Base-by-base conservation (phyloP, 2,797 vertebrate species). In the Cuculus canorus region DNA sequence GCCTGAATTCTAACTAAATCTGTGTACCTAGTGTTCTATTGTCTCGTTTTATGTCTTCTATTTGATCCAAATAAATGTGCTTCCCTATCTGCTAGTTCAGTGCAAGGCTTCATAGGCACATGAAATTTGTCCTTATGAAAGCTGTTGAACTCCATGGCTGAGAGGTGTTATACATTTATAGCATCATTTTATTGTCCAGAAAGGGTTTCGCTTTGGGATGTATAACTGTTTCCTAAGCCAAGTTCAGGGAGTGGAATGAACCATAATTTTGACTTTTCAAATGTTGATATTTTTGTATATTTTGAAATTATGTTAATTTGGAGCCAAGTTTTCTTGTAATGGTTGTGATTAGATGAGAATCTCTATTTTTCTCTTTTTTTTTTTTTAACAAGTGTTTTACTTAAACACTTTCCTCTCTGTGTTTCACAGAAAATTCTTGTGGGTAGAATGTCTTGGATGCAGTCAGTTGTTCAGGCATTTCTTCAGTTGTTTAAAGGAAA, bases 11-110 rank as follows among this genome's bases (percentile, higher is more conserved):
- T 93, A 33, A 56, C 80, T 90, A 84, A 95, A 90, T 79, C 80
- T 80, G 63, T 48, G n/a, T 72, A 96, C 88, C 90, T 94, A 84
- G 66, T 88, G 63, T 69, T 69, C 90, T 92, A 13, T 94, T 96
- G 87, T 93, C 88, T 92, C 50, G 43, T 65, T 95, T 95, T 95
- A 86, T 83, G 80, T 96, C 90, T 95, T 93, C 80, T 76, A 85
- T 88, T 50, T 68, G 77, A 66, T 90, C 70, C 88, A 91, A 92
- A 72, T 52, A 72, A 90, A 66, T 81, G 54, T 83, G 56, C 33
- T 94, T 95, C 95, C 61, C 82, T 92, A 45, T 90, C 61, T 72
- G 76, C 47, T 66, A 39, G 50, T 71, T 54, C 59, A 54, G 54
- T 78, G 65, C 64, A 92, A 57, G 54, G 11, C 57, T 90, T 85